phyloP scores from a whole-genome alignment of 2,888 invertebrate species.

The Podabrus alpinus region DNA sequence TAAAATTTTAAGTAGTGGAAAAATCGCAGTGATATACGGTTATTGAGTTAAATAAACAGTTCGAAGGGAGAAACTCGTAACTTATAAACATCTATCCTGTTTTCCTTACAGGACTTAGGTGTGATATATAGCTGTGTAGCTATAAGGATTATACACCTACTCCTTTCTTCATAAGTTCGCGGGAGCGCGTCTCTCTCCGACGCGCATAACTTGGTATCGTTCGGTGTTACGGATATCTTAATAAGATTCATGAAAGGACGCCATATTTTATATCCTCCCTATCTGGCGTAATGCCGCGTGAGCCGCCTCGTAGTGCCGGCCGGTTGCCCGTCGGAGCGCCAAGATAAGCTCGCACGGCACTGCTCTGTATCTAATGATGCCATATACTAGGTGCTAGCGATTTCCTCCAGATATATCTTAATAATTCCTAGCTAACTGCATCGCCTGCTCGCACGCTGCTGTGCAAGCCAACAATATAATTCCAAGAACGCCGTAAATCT shows the following conservation, averaged over 20 bases:
- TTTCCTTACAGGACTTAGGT: constrained; percentile 58
- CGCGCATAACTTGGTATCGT: constrained; percentile 57
- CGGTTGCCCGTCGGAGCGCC: constrained; percentile 32
- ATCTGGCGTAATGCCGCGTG: constrained; percentile 53
- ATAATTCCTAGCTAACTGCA: constrained; percentile 59
- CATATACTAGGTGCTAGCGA: constrained; percentile 52
- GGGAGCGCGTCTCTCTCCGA: constrained; percentile 48
- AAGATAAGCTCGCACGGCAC: constrained; percentile 40
- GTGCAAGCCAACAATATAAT: constrained; percentile 66
- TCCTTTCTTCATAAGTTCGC: constrained; percentile 61
- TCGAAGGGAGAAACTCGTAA: constrained; percentile 53
- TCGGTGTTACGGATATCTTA: constrained; percentile 71
- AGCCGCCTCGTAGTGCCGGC: constrained; percentile 44
- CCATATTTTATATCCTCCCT: constrained; percentile 78
- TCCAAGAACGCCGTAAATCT: constrained; percentile 70
- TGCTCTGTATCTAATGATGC: constrained; percentile 52
- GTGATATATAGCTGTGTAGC: constrained; percentile 59
- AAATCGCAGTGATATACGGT: constrained; percentile 52
- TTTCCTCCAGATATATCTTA: constrained; percentile 60
- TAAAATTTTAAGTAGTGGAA: constrained; percentile 13
- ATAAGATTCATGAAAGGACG: constrained; percentile 83
- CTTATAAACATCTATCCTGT: constrained; percentile 59
- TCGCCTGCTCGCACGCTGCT: constrained; percentile 49
- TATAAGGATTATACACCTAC: constrained; percentile 60
- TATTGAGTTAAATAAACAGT: constrained; percentile 58